Conservation (phyloP, 2,888 invertebrate species). For the Mythimna impura region DNA sequence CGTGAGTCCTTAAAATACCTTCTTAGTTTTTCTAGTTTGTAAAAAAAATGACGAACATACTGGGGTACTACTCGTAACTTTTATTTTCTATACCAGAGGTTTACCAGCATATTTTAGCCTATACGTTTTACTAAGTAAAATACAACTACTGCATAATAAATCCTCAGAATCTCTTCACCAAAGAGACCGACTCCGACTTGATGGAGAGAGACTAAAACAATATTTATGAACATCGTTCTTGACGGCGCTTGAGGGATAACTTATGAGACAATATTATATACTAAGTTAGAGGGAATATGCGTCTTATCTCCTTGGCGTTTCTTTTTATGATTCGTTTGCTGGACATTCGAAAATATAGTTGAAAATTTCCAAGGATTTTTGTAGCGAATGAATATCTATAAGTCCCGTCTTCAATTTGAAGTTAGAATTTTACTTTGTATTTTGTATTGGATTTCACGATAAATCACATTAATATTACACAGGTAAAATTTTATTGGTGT, state of each 20-base stretch:
- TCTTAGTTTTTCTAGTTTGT: too few relatives aligned
- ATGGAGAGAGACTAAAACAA: conserved; percentile 39
- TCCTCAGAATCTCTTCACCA: conserved; percentile 6
- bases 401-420: too few relatives aligned
- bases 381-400: background rate
- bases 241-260: conserved; percentile 38
- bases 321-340: conserved; percentile 15
- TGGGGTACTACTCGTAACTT: too few relatives aligned
- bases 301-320: conserved; percentile 32
- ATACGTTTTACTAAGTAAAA: background rate
- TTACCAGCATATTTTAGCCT: background rate
- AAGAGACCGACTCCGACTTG: conserved; percentile 21
- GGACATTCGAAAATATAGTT: background rate
- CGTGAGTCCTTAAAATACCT: too few relatives aligned
- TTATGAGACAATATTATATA: conserved; percentile 13
- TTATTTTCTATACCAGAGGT: background rate
- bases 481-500: too few relatives aligned
- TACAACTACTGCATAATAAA: conserved; percentile 28
- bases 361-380: background rate
- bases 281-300: conserved; percentile 25
- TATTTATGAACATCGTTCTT: conserved; percentile 48
- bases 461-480: too few relatives aligned
- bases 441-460: too few relatives aligned
- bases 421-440: too few relatives aligned
- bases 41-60: too few relatives aligned